Conservation (phyloP, 1,140 invertebrate genomes). For the Apis laboriosa region DNA sequence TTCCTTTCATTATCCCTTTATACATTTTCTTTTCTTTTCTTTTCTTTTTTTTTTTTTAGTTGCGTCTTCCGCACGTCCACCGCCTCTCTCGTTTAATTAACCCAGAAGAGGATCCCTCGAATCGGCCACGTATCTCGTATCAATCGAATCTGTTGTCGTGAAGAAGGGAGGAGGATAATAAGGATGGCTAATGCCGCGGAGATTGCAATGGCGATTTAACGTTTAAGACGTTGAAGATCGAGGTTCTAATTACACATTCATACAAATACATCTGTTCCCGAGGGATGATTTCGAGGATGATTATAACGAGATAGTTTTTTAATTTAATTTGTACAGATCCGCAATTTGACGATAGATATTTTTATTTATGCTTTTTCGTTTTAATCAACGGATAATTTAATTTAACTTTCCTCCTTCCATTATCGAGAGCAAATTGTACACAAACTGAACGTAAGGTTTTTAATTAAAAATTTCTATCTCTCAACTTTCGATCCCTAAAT, state of each 20-base stretch:
- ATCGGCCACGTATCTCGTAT: not conserved
- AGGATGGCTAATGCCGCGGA: not conserved
- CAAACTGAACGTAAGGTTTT: too few relatives aligned
- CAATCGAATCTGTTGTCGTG: slow-evolving; percentile 14
- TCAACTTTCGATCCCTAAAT: too few relatives aligned
- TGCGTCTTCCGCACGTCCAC: not conserved
- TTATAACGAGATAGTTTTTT: too few relatives aligned
- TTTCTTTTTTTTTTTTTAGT: not conserved
- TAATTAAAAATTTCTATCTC: too few relatives aligned
- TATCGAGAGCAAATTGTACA: too few relatives aligned
- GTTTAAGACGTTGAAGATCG: not conserved
- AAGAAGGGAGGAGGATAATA: not conserved
- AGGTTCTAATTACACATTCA: not conserved
- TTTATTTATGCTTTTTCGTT: too few relatives aligned
- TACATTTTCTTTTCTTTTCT: not conserved
- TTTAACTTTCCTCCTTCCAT: too few relatives aligned
- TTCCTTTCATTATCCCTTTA: slow-evolving; percentile 11
- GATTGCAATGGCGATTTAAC: not conserved
- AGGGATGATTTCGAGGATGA: too few relatives aligned
- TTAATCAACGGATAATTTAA: too few relatives aligned
- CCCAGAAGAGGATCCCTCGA: not conserved
- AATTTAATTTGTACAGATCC: too few relatives aligned
- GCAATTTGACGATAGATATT: too few relatives aligned
- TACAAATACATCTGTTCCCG: not conserved
- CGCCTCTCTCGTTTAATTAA: slow-evolving; percentile 7